These are phyloP conservation scores for Philantomba maxwellii DNA, from an alignment of 2,113 vertebrate species.

Conservation along the genomic window DNA sequence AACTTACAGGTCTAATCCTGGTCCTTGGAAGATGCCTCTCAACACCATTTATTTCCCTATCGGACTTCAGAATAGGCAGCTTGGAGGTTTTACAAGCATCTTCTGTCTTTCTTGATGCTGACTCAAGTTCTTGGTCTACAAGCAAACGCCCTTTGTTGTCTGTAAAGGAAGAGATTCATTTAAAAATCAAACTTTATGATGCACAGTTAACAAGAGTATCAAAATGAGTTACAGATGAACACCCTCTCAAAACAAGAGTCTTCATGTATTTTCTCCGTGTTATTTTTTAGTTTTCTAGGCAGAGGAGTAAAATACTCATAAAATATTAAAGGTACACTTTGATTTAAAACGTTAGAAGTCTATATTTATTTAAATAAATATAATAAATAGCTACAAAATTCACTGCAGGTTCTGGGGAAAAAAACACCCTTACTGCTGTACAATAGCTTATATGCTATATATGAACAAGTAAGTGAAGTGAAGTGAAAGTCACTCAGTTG, in stretches of 20 bases:
- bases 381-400: not conserved
- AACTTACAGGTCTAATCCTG: slow-evolving; percentile 88
- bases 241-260: not conserved
- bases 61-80: slow-evolving; percentile 70
- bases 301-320: not conserved
- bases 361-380: not conserved
- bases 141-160: slow-evolving; percentile 73
- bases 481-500: not conserved
- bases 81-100: slow-evolving; percentile 66
- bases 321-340: not conserved
- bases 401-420: not conserved
- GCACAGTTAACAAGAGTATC: not conserved
- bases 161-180: slow-evolving; percentile 58
- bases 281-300: not conserved
- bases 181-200: not conserved
- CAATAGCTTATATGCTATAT: not conserved
- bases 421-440: not conserved
- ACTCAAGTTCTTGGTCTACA: slow-evolving; percentile 72
- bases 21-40: slow-evolving; percentile 83
- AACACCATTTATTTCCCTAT: slow-evolving; percentile 80
- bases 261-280: not conserved
- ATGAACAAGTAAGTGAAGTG: not conserved
- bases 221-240: not conserved
- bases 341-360: slow-evolving; percentile 16
- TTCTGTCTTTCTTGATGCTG: slow-evolving; percentile 67